Base-by-base conservation (phyloP, 1,140 invertebrate genomes). In the Drosophila arizonae region DNA sequence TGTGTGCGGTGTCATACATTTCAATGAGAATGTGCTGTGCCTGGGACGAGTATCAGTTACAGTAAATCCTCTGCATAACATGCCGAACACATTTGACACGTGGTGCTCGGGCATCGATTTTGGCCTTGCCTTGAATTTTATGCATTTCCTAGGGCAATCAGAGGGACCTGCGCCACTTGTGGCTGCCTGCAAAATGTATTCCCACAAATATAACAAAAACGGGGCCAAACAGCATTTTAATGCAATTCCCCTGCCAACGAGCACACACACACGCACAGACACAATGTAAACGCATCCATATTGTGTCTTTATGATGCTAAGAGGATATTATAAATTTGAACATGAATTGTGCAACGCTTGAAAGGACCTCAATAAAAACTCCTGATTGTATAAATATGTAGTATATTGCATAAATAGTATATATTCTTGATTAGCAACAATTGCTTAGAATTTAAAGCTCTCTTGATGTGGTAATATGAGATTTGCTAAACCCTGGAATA, bases 221-320 rank as follows among this genome's bases (percentile, higher is more conserved):
- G 17, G 46, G 45, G 24, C 9, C 11, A 62, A 55, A 46, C 62
- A 66, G 56, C 48, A 50, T 76, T 84, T 81, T 55, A 75, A 86
- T 71, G 72, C 77, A 84, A 82, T 79, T 84, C 65, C 63, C 65
- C 55, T 50, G 46, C 21, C 11, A 48, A 24, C 21, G 21, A 48
- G 46, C 60, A 68, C 76, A 72, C 76, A 24, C 26, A 60, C 28
- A 30, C 28, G 5, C 60, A 72, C 79, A 76, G 66, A 24, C 15
- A 54, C 48, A 45, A 54, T 28, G n/a, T 52, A 28, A 68, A 33
- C 66, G 17, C 79, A 78, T 71, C 65, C 64, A 81, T 73, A 66
- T 81, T 76, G 78, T 76, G 56, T 76, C 65, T 62, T 63, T 72
- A 68, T 69, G 43, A 15, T 17, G 15, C 46, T 24, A 24, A 4